Evolutionary conservation across 2,113 vertebrate genomes (phyloP).

Genomic region (Vulpes lagopus): DNA sequence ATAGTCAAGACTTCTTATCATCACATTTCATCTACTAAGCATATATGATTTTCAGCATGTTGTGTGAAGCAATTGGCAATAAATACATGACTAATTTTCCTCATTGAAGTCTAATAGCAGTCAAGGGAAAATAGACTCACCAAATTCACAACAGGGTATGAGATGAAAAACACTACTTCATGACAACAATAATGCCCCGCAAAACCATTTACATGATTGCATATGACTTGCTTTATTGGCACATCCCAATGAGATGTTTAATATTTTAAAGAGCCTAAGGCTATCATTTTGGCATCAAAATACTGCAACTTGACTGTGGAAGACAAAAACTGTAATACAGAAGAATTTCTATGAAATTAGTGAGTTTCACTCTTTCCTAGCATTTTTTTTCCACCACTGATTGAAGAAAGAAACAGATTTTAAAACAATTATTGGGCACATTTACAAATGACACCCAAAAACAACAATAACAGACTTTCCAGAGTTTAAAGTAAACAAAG

Average conservation of each 20-base stretch:
- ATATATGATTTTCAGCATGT: not conserved
- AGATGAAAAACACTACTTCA: constrained; percentile 19
- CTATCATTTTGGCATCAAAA: constrained; percentile 26
- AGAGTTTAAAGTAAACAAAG: not conserved
- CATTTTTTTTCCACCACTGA: not conserved
- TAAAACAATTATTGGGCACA: not conserved
- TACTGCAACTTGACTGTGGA: not conserved
- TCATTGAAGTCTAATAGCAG: not conserved
- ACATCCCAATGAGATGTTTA: not conserved
- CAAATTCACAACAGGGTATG: not conserved
- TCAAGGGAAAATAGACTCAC: not conserved
- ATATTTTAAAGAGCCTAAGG: not conserved
- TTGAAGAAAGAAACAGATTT: not conserved
- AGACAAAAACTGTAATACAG: constrained; percentile 2
- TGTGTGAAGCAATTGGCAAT: not conserved
- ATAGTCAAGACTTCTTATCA: not conserved
- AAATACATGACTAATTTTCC: not conserved
- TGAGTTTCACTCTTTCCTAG: not conserved
- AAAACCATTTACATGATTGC: not conserved
- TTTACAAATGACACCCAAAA: not conserved
- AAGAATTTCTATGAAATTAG: not conserved
- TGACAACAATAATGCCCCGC: not conserved
- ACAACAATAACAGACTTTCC: not conserved
- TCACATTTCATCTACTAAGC: not conserved
- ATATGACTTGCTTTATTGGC: not conserved